Percentiles rank a stretch among this genome's conserved stretches.
Evolutionary conservation across 2,797 vertebrate genomes (phyloP).

Genomic region (Sternotherus odoratus): DNA sequence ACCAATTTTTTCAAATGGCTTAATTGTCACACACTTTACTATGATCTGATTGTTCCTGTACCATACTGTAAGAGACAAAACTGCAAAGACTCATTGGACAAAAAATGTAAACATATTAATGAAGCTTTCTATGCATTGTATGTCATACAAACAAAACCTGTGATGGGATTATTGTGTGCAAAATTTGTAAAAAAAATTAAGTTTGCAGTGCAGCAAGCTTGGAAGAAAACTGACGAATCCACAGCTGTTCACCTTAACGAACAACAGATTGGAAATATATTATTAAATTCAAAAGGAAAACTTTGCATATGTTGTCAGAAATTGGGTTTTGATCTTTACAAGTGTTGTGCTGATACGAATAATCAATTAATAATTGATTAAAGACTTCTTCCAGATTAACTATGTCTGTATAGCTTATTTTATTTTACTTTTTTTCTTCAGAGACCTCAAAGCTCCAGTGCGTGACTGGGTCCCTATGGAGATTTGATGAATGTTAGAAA

Average conservation of each 20-base stretch:
- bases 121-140: slow-evolving; percentile 23
- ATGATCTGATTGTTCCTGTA: background rate
- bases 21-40: background rate
- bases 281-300: slow-evolving; percentile 74
- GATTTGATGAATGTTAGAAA: background rate
- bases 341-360: slow-evolving; percentile 58
- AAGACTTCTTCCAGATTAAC: slow-evolving; percentile 58
- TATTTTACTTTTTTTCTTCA: slow-evolving; percentile 47
- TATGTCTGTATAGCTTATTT: slow-evolving; percentile 5
- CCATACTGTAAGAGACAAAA: background rate
- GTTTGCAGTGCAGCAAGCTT: slow-evolving; percentile 53
- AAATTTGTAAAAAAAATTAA: slow-evolving; percentile 67
- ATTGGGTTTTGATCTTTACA: slow-evolving; percentile 76
- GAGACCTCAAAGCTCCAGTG: slow-evolving; percentile 24
- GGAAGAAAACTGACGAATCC: slow-evolving; percentile 67
- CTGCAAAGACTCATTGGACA: slow-evolving; percentile 9
- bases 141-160: slow-evolving; percentile 53
- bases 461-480: background rate
- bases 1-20: background rate
- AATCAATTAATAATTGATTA: slow-evolving; percentile 78
- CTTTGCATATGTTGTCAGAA: slow-evolving; percentile 75
- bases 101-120: slow-evolving; percentile 29
- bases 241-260: slow-evolving; percentile 72
- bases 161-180: slow-evolving; percentile 72
- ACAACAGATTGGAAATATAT: slow-evolving; percentile 75